Conservation (phyloP, 2,888 invertebrate genomes). For the Amphipoea lucens region DNA sequence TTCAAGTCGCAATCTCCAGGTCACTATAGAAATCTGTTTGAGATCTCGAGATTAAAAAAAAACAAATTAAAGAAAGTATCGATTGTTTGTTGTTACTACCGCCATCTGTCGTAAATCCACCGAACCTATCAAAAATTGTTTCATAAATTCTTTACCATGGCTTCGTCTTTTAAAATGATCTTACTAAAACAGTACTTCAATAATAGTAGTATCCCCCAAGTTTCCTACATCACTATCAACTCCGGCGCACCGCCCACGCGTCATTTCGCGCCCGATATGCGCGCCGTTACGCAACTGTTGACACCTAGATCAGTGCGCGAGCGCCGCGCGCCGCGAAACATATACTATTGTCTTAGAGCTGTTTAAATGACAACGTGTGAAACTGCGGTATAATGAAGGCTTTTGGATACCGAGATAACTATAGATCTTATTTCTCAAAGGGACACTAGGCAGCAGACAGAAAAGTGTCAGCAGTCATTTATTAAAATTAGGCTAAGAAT, state of each 20-base stretch:
- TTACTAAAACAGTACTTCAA: not conserved
- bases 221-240: conserved; percentile 53
- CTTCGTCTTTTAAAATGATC: not conserved
- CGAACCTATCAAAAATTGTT: not conserved
- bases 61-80: not conserved
- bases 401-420: not conserved
- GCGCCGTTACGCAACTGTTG: conserved; percentile 61
- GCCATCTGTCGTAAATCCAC: conserved; percentile 30
- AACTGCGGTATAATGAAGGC: not conserved
- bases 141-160: too few species aligned
- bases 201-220: conserved; percentile 21
- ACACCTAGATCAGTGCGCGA: conserved; percentile 57
- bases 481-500: not conserved
- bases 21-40: too few species aligned
- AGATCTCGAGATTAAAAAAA: not conserved
- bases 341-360: conserved; percentile 49
- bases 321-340: conserved; percentile 53
- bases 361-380: conserved; percentile 44
- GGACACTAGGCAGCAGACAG: too few species aligned
- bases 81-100: not conserved
- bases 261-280: conserved; percentile 67
- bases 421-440: not conserved
- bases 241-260: conserved; percentile 72
- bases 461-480: not conserved
- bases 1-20: not conserved